Conservation (phyloP, 2,113 vertebrate species). For the Ammodytes dubius region DNA sequence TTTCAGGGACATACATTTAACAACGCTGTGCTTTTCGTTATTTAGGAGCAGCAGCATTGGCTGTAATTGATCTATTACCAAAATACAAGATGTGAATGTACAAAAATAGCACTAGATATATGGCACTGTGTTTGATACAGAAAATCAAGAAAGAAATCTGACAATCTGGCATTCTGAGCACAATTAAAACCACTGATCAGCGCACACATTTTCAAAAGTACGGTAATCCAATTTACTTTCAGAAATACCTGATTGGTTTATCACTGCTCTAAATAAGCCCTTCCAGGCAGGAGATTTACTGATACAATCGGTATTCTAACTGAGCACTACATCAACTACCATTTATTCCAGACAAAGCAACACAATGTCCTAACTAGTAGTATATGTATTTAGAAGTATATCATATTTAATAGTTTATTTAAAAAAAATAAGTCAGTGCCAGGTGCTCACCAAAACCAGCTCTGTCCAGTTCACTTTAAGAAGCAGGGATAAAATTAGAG, state of each 20-base stretch:
- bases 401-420: conserved; percentile 6
- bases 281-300: not conserved
- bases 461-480: conserved; percentile 14
- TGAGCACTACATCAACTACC: not conserved
- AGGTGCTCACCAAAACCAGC: conserved; percentile 35
- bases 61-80: not conserved
- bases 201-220: conserved; percentile 3
- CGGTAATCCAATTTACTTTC: conserved; percentile 3
- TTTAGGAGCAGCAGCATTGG: not conserved
- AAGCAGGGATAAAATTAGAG: conserved; percentile 48
- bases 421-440: conserved; percentile 20
- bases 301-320: not conserved
- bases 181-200: conserved; percentile 1
- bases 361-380: not conserved
- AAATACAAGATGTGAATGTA: not conserved
- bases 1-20: not conserved
- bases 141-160: not conserved
- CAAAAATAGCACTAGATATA: not conserved
- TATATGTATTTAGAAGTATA: not conserved
- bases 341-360: not conserved
- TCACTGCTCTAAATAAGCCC: not conserved
- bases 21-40: not conserved
- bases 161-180: not conserved
- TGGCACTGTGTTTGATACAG: not conserved
- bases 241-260: not conserved